phyloP scores from a whole-genome alignment of 2,888 invertebrate species.

The Caenorhabditis zanzibari region DNA sequence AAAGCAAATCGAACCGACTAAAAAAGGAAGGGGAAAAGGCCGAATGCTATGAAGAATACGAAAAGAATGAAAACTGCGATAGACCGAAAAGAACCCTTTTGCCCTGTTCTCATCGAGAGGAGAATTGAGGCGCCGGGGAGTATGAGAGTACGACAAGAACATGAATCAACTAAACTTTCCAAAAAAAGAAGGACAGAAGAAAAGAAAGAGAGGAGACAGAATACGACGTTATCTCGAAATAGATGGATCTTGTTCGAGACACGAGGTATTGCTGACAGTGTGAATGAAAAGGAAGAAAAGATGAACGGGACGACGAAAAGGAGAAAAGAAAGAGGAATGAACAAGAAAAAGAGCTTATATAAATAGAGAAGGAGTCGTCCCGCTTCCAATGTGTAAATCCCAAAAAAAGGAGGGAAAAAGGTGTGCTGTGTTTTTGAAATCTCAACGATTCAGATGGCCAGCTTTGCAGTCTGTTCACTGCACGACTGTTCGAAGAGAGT shows the following conservation, averaged over 20 bases:
- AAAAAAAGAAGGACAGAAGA: conserved; percentile 21
- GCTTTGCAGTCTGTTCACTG: conserved; percentile 74
- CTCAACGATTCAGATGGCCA: conserved; percentile 53
- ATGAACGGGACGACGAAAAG: conserved; percentile 20
- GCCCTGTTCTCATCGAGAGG: conserved; percentile 46
- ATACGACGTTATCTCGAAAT: conserved; percentile 18
- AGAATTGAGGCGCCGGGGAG: conserved; percentile 48
- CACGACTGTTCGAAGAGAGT: conserved; percentile 50
- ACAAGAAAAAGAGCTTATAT: conserved; percentile 47
- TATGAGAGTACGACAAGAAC: conserved; percentile 47
- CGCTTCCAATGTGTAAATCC: conserved; percentile 55
- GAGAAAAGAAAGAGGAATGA: conserved; percentile 24
- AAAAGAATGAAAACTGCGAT: conserved; percentile 1
- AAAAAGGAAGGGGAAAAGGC: conserved; percentile 14
- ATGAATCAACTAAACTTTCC: conserved; percentile 49
- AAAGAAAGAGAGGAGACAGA: conserved; percentile 25
- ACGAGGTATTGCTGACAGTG: conserved; percentile 1
- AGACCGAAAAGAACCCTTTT: conserved; percentile 2
- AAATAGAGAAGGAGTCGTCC: conserved; percentile 44
- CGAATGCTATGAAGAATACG: conserved; percentile 45
- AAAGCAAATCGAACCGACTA: conserved; percentile 40
- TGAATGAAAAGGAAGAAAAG: conserved; percentile 16
- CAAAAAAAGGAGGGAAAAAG: conserved; percentile 26
- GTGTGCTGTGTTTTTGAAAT: neutral
- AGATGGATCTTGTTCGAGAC: conserved; percentile 21